phyloP scores from a whole-genome alignment of 2,888 invertebrate species.

The Ferdinandea cuprea region DNA sequence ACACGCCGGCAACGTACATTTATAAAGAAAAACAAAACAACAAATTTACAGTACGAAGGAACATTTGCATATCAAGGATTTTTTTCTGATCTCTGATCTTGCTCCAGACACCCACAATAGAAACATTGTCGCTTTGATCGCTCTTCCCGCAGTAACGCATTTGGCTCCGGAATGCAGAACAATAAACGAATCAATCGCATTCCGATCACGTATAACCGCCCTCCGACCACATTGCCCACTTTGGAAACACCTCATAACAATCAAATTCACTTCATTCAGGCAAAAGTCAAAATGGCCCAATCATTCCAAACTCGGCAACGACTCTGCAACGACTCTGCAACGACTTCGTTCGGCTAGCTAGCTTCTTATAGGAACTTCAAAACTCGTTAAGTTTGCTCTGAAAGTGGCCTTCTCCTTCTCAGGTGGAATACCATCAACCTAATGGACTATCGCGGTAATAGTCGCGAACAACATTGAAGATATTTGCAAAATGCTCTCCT shows the following conservation, averaged over 20 bases:
- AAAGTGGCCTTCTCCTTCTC: constrained; percentile 10
- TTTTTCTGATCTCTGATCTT: background rate
- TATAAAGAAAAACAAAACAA: too few relatives aligned
- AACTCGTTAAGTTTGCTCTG: constrained; percentile 6
- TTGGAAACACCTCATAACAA: constrained; percentile 70
- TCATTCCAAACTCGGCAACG: constrained; percentile 48
- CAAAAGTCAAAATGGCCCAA: constrained; percentile 46
- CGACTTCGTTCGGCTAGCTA: constrained; percentile 25
- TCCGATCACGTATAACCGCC: constrained; percentile 55
- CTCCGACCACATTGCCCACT: constrained; percentile 14
- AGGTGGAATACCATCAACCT: constrained; percentile 51
- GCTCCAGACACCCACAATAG: background rate
- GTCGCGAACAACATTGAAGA: constrained; percentile 39
- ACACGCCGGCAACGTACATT: too few relatives aligned
- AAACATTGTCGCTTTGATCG: background rate
- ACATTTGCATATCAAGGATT: too few relatives aligned
- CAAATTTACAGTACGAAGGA: too few relatives aligned
- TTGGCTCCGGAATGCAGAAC: background rate
- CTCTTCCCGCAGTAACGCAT: background rate
- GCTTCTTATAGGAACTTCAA: constrained; percentile 21
- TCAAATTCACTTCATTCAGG: constrained; percentile 63
- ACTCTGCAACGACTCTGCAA: too few relatives aligned
- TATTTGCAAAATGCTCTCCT: constrained; percentile 54
- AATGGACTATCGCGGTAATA: constrained; percentile 62
- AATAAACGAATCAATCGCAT: constrained; percentile 50